A percentile compares a stretch with the other conserved stretches of the same genome.
Conservation (phyloP, 2,888 invertebrate genomes). For the Zygaena filipendulae region DNA sequence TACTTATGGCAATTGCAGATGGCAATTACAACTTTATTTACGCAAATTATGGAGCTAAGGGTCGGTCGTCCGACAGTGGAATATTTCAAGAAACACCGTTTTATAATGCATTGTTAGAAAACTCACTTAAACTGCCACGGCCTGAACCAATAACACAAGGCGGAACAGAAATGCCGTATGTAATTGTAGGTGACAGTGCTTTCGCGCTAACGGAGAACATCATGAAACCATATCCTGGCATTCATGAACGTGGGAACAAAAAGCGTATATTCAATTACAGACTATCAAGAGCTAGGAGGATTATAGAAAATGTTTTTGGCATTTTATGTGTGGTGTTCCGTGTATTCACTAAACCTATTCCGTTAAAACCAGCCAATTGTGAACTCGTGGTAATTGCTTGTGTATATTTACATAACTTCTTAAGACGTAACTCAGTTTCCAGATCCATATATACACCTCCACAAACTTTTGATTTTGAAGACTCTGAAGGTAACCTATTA, state of each 20-base stretch:
- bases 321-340: slow-evolving; percentile 2
- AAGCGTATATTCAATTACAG: slow-evolving; percentile 18
- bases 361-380: slow-evolving; percentile 18
- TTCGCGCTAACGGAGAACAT: slow-evolving; percentile 22
- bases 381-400: slow-evolving; percentile 19
- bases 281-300: slow-evolving; percentile 17
- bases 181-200: slow-evolving; percentile 25
- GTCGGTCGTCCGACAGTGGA: slow-evolving; percentile 21
- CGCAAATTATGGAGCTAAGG: slow-evolving; percentile 20
- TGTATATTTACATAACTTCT: slow-evolving; percentile 14
- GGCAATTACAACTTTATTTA: slow-evolving; percentile 20
- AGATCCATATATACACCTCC: slow-evolving; percentile 10
- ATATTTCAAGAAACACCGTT: slow-evolving; percentile 21
- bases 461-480: slow-evolving; percentile 15
- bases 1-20: slow-evolving; percentile 19
- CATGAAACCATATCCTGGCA: slow-evolving; percentile 17
- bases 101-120: slow-evolving; percentile 19
- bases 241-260: slow-evolving; percentile 16
- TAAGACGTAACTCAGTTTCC: slow-evolving; percentile 10
- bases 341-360: slow-evolving; percentile 18
- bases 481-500: slow-evolving; percentile 15
- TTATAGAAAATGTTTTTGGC: slow-evolving; percentile 18
- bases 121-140: slow-evolving; percentile 17
- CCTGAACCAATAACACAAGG: slow-evolving; percentile 18
- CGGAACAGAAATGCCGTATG: slow-evolving; percentile 18